Evolutionary conservation across 2,113 vertebrate species (phyloP).

Genomic region (Zapornia atra): DNA sequence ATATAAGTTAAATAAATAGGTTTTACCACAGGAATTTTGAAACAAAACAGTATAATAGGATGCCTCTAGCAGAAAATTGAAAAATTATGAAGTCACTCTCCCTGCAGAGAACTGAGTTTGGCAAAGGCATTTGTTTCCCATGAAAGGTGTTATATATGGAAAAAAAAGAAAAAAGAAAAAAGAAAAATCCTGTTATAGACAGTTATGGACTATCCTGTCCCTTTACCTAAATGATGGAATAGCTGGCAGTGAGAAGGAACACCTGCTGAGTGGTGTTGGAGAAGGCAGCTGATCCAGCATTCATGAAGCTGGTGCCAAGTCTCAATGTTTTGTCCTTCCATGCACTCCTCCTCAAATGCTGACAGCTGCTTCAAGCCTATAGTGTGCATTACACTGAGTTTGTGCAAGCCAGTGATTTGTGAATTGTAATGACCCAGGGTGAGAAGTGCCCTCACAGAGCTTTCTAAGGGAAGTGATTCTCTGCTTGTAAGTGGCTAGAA

Average conservation of each 20-base stretch:
- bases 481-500: neutral
- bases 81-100: neutral
- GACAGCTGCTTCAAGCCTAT: neutral
- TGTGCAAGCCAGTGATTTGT: neutral
- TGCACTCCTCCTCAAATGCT: neutral
- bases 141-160: neutral
- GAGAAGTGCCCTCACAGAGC: neutral
- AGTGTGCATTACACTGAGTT: fast-evolving
- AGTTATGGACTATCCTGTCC: neutral
- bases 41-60: neutral
- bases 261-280: neutral
- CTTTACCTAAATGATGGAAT: neutral
- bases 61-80: fast-evolving
- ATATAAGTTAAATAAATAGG: neutral
- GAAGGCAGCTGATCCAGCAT: fast-evolving
- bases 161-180: too few species aligned
- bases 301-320: fast-evolving
- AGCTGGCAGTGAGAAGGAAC: fast-evolving
- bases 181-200: fast-evolving
- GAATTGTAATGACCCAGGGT: neutral
- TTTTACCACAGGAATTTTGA: neutral
- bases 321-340: neutral
- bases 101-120: neutral
- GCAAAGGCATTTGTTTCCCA: fast-evolving
- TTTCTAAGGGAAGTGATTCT: neutral